A percentile compares a stretch with the other conserved stretches of the same genome.
Conservation (phyloP, 2,113 vertebrate genomes). For the Maccullochella peelii region DNA sequence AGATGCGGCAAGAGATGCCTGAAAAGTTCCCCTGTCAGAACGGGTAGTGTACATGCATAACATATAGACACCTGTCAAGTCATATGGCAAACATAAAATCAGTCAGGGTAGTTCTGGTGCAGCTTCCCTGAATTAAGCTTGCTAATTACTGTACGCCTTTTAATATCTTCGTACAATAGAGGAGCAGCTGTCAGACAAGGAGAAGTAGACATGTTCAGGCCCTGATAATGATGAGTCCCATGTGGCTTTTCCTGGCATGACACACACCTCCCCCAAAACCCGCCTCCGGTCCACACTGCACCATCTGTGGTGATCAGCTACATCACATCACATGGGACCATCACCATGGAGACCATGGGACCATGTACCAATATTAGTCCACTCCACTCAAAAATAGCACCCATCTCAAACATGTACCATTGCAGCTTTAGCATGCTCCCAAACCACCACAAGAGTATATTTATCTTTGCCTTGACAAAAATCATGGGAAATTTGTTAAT, state of each 20-base stretch:
- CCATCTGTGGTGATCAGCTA: constrained; percentile 67
- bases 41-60: background rate
- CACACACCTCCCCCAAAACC: constrained; percentile 24
- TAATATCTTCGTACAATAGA: constrained; percentile 23
- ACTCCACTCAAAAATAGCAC: background rate
- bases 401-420: background rate
- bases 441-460: background rate
- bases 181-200: constrained; percentile 57
- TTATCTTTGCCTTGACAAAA: background rate
- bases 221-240: constrained; percentile 59
- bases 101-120: background rate
- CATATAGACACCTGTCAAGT: background rate
- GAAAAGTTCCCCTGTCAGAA: background rate
- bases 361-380: background rate
- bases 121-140: background rate
- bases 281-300: constrained; percentile 20
- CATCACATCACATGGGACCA: constrained; percentile 38
- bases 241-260: constrained; percentile 29
- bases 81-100: background rate
- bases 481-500: background rate
- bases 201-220: constrained; percentile 39
- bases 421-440: background rate
- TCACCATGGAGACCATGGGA: too few relatives aligned
- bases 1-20: background rate
- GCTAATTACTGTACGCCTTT: constrained; percentile 15